Percentiles rank a stretch among this genome's conserved stretches.
These are phyloP conservation scores for Oxyteleia sp. DNA, from an alignment of 2,888 invertebrate species.

Conservation along the genomic window DNA sequence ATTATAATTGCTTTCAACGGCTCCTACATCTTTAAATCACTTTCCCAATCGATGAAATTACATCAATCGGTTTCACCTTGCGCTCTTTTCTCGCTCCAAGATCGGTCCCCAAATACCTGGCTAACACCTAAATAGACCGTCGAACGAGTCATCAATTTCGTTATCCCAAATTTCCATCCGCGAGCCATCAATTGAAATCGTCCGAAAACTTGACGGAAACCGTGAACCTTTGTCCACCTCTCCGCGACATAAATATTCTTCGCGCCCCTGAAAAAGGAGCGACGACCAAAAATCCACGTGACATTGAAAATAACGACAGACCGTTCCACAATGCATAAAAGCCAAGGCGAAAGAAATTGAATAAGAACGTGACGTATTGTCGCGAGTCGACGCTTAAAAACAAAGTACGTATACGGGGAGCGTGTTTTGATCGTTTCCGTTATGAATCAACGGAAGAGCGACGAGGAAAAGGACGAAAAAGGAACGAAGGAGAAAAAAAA, in stretches of 20 bases:
- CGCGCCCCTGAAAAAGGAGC: conserved; percentile 4
- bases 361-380: conserved; percentile 52
- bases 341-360: conserved; percentile 22
- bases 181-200: too few species aligned
- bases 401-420: conserved; percentile 56
- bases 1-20: conserved; percentile 32
- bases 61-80: conserved; percentile 46
- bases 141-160: too few species aligned
- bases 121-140: not conserved
- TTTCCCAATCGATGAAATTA: conserved; percentile 35
- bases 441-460: conserved; percentile 57
- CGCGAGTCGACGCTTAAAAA: conserved; percentile 40
- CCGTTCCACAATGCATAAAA: conserved; percentile 3
- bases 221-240: too few species aligned
- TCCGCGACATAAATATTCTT: too few species aligned
- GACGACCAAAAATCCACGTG: not conserved
- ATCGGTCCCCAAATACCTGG: conserved; percentile 4
- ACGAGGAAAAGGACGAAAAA: conserved; percentile 25
- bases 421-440: conserved; percentile 63
- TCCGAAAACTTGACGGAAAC: too few species aligned
- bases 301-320: conserved; percentile 2
- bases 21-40: conserved; percentile 25
- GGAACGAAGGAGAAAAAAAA: conserved; percentile 31
- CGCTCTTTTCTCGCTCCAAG: not conserved
- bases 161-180: not conserved